Conservation (phyloP, 2,113 vertebrate species). For the Calyptomena viridis region DNA sequence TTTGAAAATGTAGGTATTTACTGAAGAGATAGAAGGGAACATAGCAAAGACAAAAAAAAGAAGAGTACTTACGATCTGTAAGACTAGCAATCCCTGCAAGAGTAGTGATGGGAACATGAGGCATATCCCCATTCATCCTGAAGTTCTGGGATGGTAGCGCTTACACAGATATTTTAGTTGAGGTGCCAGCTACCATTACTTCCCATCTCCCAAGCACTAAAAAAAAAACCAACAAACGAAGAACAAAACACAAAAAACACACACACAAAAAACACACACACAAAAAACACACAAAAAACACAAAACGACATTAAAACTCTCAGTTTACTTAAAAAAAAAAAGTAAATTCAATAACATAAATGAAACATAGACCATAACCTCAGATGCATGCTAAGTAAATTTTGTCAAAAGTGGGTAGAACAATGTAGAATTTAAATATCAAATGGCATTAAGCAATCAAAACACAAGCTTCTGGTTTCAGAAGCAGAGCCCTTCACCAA, state of each 20-base stretch:
- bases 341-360: background rate
- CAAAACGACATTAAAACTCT: background rate
- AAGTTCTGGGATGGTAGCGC: constrained; percentile 89
- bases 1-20: background rate
- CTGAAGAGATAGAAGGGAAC: background rate
- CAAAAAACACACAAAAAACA: background rate
- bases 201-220: constrained; percentile 90
- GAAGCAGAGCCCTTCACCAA: background rate
- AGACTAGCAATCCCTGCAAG: constrained; percentile 99
- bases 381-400: background rate
- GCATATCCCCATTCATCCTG: constrained; percentile 99
- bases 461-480: background rate
- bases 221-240: background rate
- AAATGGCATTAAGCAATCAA: background rate
- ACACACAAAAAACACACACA: too few relatives aligned
- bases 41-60: background rate
- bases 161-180: constrained; percentile 89
- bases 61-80: constrained; percentile 91
- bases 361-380: background rate
- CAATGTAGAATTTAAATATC: background rate
- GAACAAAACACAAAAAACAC: background rate
- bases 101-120: constrained; percentile 99
- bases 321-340: background rate
- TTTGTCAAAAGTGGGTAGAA: background rate
- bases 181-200: constrained; percentile 90